phyloP scores from a whole-genome alignment of 2,113 vertebrate genomes.

The Lathamus discolor region DNA sequence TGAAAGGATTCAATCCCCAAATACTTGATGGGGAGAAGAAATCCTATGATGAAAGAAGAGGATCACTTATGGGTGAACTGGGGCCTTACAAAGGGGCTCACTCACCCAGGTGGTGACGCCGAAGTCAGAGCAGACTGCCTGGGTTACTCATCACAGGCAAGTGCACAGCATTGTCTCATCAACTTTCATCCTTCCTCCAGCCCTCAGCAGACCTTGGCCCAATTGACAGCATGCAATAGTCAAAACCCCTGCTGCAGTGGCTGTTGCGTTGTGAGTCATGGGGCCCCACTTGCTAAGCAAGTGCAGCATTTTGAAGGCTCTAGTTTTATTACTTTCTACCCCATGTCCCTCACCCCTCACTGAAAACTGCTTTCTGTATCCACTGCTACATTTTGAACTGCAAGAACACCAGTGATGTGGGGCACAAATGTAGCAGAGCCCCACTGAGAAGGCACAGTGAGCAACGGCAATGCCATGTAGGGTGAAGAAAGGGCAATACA shows the following conservation, averaged over 20 bases:
- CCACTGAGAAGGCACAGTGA: not conserved
- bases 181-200: not conserved
- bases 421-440: not conserved
- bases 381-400: not conserved
- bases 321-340: not conserved
- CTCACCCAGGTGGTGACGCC: not conserved
- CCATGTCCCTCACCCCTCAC: not conserved
- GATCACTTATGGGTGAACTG: fast-evolving
- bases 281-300: not conserved
- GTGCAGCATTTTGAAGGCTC: not conserved
- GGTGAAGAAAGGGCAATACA: not conserved
- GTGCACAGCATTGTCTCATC: not conserved
- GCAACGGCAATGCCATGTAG: fast-evolving
- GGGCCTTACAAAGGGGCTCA: not conserved
- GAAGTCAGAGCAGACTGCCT: not conserved
- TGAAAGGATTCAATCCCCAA: not conserved
- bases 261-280: not conserved
- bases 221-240: not conserved
- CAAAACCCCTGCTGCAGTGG: not conserved
- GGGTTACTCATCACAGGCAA: not conserved
- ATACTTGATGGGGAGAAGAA: not conserved
- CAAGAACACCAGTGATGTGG: not conserved
- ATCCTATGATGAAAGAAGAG: not conserved
- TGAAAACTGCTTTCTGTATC: not conserved
- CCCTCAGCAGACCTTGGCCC: not conserved